phyloP scores from a whole-genome alignment of 2,797 vertebrate genomes.

The Premnoplex brunnescens region DNA sequence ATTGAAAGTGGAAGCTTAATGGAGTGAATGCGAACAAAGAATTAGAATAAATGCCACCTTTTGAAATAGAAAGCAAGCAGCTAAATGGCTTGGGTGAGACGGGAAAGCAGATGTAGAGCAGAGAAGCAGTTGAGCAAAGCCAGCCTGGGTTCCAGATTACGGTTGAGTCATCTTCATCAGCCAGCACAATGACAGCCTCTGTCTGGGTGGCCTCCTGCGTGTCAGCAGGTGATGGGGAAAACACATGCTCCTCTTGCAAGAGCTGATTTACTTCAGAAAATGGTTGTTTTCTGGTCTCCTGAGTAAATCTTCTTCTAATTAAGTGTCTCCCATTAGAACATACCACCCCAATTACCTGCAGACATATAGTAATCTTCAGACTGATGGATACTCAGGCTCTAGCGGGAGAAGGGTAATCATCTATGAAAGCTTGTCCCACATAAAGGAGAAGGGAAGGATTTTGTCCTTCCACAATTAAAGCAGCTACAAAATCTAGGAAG shows the following conservation, averaged over 20 bases:
- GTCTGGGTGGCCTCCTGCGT: neutral
- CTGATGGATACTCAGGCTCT: neutral
- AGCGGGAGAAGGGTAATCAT: neutral
- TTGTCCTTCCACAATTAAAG: neutral
- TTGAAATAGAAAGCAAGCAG: slow-evolving; percentile 11
- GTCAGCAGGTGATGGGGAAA: neutral
- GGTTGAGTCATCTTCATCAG: neutral
- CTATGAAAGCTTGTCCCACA: neutral
- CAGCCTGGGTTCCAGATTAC: neutral
- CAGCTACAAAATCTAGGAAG: neutral
- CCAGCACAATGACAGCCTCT: neutral
- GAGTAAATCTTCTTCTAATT: neutral
- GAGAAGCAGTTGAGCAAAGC: slow-evolving; percentile 6
- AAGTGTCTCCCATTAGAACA: neutral
- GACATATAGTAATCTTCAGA: neutral
- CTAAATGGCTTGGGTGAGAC: slow-evolving; percentile 20
- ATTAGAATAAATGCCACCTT: slow-evolving; percentile 60
- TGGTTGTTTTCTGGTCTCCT: neutral
- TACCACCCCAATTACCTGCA: neutral
- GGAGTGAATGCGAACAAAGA: slow-evolving; percentile 45
- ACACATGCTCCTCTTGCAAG: neutral
- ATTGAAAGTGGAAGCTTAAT: slow-evolving; percentile 59
- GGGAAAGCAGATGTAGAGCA: slow-evolving; percentile 14
- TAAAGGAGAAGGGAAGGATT: neutral
- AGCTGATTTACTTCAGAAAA: neutral